Evolutionary conservation across 2,113 vertebrate species (phyloP).

Genomic region (cattle (Bos taurus)): DNA sequence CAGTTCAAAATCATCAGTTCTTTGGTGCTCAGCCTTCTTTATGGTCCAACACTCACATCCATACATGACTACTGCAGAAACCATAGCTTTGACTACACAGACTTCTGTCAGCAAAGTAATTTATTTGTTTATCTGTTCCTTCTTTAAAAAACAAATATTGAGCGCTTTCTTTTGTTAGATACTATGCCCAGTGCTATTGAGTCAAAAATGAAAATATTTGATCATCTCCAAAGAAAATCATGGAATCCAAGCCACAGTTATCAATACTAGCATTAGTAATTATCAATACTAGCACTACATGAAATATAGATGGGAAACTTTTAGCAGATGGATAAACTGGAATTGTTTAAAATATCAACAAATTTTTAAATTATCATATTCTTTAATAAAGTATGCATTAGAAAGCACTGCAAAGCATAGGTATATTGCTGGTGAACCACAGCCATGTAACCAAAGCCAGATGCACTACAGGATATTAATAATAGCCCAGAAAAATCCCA

Average conservation of each 20-base stretch:
- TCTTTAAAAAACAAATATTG: background rate
- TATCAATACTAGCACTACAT: background rate
- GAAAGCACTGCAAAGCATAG: background rate
- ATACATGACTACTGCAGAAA: background rate
- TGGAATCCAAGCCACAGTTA: background rate
- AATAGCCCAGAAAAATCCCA: background rate
- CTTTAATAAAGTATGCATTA: background rate
- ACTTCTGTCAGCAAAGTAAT: background rate
- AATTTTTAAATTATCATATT: background rate
- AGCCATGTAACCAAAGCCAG: background rate
- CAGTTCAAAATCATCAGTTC: background rate
- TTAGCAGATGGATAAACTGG: background rate
- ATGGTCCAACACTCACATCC: background rate
- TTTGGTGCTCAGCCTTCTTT: background rate
- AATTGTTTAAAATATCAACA: background rate
- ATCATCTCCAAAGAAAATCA: background rate
- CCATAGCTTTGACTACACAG: background rate
- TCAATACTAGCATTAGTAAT: background rate
- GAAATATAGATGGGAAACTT: background rate
- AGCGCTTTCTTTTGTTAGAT: background rate
- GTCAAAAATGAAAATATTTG: background rate
- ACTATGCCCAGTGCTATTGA: background rate
- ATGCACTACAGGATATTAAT: background rate
- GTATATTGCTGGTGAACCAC: background rate
- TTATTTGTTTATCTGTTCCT: background rate